Evolutionary conservation across 2,888 invertebrate species (phyloP).

Genomic region (Torymus tubicola): DNA sequence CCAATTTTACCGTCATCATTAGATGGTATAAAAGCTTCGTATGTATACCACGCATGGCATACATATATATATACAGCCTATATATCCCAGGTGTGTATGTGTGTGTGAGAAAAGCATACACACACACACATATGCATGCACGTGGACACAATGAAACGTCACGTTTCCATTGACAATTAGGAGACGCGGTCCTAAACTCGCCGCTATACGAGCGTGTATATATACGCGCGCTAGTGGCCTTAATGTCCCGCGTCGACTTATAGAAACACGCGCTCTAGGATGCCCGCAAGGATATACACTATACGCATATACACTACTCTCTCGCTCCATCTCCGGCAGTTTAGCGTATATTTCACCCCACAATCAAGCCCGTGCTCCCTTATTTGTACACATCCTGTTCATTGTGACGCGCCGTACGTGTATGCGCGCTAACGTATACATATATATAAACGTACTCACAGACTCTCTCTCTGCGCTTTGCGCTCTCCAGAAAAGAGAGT

Average conservation of each 20-base stretch:
- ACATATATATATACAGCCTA: no score
- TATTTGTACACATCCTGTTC: constrained; percentile 77
- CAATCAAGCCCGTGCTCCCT: constrained; percentile 71
- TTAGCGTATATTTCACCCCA: constrained; percentile 73
- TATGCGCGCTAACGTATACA: no score
- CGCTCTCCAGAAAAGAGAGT: neutral
- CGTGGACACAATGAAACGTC: constrained; percentile 71
- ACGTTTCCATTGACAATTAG: constrained; percentile 64
- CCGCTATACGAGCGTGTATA: constrained; percentile 49
- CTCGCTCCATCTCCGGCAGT: constrained; percentile 56
- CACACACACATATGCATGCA: no score
- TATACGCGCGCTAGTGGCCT: constrained; percentile 66
- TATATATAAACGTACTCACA: neutral
- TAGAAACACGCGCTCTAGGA: constrained; percentile 61
- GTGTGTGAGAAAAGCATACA: constrained; percentile 65
- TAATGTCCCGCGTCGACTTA: constrained; percentile 66
- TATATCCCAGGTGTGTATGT: constrained; percentile 65
- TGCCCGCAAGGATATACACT: neutral
- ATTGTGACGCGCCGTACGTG: constrained; percentile 67
- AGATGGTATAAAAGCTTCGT: constrained; percentile 4
- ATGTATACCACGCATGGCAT: no score
- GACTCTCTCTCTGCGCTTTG: neutral
- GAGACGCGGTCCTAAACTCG: neutral
- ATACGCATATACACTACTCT: constrained; percentile 15
- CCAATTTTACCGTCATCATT: constrained; percentile 43